Percentiles rank a stretch among this genome's conserved stretches.
Evolutionary conservation across 2,113 vertebrate species (phyloP).

Genomic region (Orcinus orca): DNA sequence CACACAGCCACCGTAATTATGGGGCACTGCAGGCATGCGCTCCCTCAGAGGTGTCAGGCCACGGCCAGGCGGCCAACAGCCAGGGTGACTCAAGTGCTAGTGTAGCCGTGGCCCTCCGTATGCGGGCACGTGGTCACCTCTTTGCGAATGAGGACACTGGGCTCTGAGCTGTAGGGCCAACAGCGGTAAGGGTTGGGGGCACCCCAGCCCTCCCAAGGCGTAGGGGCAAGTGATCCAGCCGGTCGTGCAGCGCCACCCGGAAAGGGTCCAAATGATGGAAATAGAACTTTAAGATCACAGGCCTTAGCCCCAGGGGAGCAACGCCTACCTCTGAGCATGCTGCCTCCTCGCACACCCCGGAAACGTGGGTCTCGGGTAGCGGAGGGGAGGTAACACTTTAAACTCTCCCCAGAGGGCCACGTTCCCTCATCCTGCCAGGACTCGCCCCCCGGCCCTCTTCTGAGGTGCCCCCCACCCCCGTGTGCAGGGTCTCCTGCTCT

Average conservation of each 20-base stretch:
- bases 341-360: neutral
- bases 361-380: neutral
- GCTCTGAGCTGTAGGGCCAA: neutral
- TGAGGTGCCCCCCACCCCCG: too few species aligned
- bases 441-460: neutral
- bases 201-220: neutral
- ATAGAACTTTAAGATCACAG: neutral
- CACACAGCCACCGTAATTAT: slow-evolving; percentile 53
- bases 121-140: neutral
- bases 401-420: rapidly evolving
- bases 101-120: neutral
- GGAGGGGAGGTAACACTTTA: neutral
- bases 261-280: rapidly evolving
- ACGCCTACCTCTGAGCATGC: neutral
- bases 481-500: neutral
- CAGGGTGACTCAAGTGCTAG: neutral
- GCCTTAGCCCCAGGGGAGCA: neutral
- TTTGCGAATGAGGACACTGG: neutral
- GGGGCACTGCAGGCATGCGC: neutral
- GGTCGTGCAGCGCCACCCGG: rapidly evolving
- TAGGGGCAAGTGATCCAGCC: neutral
- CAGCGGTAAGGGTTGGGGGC: neutral
- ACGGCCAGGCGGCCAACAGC: neutral
- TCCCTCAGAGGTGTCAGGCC: neutral
- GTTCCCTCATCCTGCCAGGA: neutral